Conservation (phyloP, 2,888 invertebrate genomes). For the Sinodicranocentrus sp. region DNA sequence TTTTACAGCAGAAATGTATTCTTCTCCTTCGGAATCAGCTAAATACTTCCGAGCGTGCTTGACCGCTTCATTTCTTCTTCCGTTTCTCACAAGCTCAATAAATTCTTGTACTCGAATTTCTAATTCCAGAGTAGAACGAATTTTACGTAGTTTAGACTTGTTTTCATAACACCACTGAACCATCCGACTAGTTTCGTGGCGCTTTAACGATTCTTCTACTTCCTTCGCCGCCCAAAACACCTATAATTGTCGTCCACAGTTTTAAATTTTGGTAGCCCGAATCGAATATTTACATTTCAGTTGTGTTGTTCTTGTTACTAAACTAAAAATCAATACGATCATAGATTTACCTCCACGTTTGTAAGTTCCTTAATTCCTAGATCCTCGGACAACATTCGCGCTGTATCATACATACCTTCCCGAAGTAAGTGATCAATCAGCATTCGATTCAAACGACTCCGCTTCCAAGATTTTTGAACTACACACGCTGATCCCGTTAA, state of each 20-base stretch:
- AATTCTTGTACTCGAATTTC: slow-evolving; percentile 93
- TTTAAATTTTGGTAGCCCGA: no score
- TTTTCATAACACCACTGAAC: slow-evolving; percentile 95
- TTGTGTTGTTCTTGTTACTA: no score
- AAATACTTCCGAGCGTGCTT: slow-evolving; percentile 96
- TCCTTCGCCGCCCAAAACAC: slow-evolving; percentile 81
- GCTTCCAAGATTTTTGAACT: slow-evolving; percentile 88
- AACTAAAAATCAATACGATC: no score
- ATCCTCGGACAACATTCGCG: slow-evolving; percentile 90
- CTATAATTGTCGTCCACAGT: no score
- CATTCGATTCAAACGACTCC: slow-evolving; percentile 95
- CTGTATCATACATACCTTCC: slow-evolving; percentile 97
- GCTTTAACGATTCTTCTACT: slow-evolving; percentile 89
- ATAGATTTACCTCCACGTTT: slow-evolving; percentile 83
- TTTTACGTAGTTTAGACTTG: slow-evolving; percentile 84
- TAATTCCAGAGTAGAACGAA: slow-evolving; percentile 97
- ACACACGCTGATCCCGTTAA: slow-evolving; percentile 68
- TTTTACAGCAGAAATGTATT: slow-evolving; percentile 83
- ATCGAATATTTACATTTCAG: no score
- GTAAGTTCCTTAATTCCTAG: slow-evolving; percentile 91
- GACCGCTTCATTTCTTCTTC: slow-evolving; percentile 93
- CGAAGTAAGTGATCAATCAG: slow-evolving; percentile 97
- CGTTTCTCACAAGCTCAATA: slow-evolving; percentile 93
- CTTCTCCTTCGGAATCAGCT: slow-evolving; percentile 89
- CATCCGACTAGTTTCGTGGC: slow-evolving; percentile 91